phyloP scores from a whole-genome alignment of 2,888 invertebrate species.

The Limenitis camilla region DNA sequence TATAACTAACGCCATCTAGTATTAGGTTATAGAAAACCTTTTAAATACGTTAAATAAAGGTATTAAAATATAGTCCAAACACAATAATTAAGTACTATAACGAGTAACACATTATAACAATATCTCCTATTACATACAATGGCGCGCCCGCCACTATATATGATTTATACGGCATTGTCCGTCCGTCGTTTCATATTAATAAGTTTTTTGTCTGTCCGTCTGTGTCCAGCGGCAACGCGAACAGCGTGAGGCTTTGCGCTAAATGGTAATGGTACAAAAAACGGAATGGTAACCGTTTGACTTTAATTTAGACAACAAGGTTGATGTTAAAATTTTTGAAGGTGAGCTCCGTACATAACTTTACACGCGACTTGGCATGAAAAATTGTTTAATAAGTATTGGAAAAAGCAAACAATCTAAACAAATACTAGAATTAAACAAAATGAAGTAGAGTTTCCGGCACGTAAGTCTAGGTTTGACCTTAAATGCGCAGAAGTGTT shows the following conservation, averaged over 20 bases:
- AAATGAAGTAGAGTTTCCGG: too few species aligned
- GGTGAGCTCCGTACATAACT: neutral
- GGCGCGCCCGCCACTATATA: constrained; percentile 8
- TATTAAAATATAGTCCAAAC: too few species aligned
- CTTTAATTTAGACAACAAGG: constrained; percentile 5
- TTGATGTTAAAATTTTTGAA: neutral
- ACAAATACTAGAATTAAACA: too few species aligned
- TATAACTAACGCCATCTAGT: too few species aligned
- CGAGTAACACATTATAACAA: constrained; percentile 15
- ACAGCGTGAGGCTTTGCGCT: constrained; percentile 33
- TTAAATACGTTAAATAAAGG: too few species aligned
- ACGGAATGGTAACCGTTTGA: constrained; percentile 6
- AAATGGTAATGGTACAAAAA: constrained; percentile 21
- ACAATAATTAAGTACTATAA: too few species aligned
- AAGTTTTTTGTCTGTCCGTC: constrained; percentile 19
- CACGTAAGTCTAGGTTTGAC: too few species aligned
- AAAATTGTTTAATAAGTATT: too few species aligned
- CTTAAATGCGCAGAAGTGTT: too few species aligned
- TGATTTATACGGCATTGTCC: constrained; percentile 23
- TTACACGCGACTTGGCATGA: too few species aligned
- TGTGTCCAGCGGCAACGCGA: constrained; percentile 27
- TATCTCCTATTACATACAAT: constrained; percentile 11
- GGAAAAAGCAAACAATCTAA: too few species aligned
- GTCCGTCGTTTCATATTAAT: constrained; percentile 21
- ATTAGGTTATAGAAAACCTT: too few species aligned